phyloP scores from a whole-genome alignment of 2,797 vertebrate genomes.

The Podarcis lilfordi region DNA sequence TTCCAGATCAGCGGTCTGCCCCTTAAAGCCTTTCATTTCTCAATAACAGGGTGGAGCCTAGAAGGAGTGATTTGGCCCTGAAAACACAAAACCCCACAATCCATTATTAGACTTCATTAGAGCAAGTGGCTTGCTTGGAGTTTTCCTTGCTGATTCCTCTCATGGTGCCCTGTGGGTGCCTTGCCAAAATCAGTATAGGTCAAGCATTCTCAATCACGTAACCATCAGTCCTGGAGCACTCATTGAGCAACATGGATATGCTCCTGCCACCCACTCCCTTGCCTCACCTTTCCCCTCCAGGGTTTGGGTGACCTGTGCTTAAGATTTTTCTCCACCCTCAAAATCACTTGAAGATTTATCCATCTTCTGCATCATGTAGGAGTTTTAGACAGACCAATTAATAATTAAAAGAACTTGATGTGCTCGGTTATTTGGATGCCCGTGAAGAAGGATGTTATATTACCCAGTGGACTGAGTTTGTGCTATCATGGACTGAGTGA shows the following conservation, averaged over 20 bases:
- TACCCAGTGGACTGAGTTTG: not conserved
- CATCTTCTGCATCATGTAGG: not conserved
- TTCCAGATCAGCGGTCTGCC: too few species aligned
- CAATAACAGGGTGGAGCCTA: not conserved
- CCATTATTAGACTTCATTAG: not conserved
- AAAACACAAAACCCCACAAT: not conserved
- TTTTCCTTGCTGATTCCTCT: not conserved
- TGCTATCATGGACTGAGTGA: constrained; percentile 23
- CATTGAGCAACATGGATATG: not conserved
- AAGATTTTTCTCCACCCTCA: not conserved
- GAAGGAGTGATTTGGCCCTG: not conserved
- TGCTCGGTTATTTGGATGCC: constrained; percentile 23
- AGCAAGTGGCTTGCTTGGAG: not conserved
- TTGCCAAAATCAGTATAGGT: not conserved
- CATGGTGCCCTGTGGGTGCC: too few species aligned
- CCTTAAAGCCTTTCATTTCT: not conserved
- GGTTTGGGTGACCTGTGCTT: not conserved
- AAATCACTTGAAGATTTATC: constrained; percentile 13
- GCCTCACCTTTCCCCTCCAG: not conserved
- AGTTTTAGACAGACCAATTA: not conserved
- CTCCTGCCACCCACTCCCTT: not conserved
- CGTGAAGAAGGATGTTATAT: constrained; percentile 46
- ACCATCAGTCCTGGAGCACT: not conserved
- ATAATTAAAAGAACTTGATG: constrained; percentile 13
- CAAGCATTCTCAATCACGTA: not conserved